A percentile compares a stretch with the other conserved stretches of the same genome.
phyloP scores from a whole-genome alignment of 2,888 invertebrate species.

The Hyppa rectilinea region DNA sequence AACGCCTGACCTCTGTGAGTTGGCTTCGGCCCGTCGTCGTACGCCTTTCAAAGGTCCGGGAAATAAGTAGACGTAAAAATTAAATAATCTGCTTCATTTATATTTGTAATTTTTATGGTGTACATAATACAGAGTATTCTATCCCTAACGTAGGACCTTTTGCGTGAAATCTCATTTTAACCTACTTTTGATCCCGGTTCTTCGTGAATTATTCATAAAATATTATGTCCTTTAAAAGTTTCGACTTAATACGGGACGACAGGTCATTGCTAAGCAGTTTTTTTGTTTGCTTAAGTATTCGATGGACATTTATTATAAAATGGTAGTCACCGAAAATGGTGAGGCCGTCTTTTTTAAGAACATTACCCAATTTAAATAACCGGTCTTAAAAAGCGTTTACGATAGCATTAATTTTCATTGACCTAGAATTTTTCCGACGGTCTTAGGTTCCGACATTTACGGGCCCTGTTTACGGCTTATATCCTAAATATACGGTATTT shows the following conservation, averaged over 20 bases:
- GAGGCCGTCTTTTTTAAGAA: conserved; percentile 19
- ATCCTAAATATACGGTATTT: conserved; percentile 16
- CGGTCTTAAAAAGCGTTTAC: conserved; percentile 30
- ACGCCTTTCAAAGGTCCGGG: no score
- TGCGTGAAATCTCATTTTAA: conserved; percentile 32
- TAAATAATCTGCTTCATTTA: no score
- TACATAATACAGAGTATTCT: no score
- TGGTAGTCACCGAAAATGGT: conserved; percentile 13
- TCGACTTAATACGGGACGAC: conserved; percentile 14
- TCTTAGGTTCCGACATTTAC: conserved; percentile 19
- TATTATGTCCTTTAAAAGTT: conserved; percentile 30
- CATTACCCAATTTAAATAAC: conserved; percentile 23
- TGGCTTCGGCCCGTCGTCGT: no score
- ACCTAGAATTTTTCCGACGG: conserved; percentile 29
- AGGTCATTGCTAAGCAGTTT: conserved; percentile 21
- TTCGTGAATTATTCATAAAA: conserved; percentile 51
- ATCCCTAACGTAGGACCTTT: conserved; percentile 4
- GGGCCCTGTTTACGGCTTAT: conserved; percentile 17
- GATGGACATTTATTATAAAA: conserved; percentile 9
- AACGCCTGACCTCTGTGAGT: no score
- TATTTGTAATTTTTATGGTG: no score
- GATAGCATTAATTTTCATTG: conserved; percentile 32
- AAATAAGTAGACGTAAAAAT: no score
- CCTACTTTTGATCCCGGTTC: conserved; percentile 30
- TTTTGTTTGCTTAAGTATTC: conserved; percentile 17